A percentile compares a stretch with the other conserved stretches of the same genome.
These are phyloP conservation scores for Melanotaenia duboulayi DNA, from an alignment of 2,113 vertebrate species.

Conservation along the genomic window DNA sequence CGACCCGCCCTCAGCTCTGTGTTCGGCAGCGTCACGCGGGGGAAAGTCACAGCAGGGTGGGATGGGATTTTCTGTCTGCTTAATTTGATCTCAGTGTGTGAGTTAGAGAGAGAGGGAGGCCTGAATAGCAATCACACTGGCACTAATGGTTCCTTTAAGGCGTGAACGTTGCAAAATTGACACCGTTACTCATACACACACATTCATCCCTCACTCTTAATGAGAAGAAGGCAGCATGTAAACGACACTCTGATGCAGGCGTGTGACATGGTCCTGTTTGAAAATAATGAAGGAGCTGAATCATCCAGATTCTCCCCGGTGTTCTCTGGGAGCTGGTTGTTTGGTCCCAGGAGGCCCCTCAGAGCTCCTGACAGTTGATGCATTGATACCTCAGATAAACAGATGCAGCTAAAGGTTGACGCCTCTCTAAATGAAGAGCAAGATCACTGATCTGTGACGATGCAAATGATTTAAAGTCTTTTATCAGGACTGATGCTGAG, in stretches of 20 bases:
- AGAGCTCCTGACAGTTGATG: background rate
- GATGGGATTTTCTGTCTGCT: slow-evolving; percentile 17
- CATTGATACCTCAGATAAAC: background rate
- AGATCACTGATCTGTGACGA: background rate
- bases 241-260: too few species aligned
- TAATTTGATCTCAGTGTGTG: too few species aligned
- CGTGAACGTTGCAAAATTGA: slow-evolving; percentile 1
- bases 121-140: slow-evolving; percentile 6
- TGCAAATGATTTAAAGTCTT: background rate
- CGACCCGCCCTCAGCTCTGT: slow-evolving; percentile 14
- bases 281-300: slow-evolving; percentile 1
- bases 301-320: background rate
- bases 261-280: background rate
- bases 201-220: slow-evolving; percentile 8
- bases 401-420: background rate
- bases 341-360: background rate
- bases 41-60: slow-evolving; percentile 7
- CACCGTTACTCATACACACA: background rate
- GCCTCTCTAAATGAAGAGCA: too few species aligned
- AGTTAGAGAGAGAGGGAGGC: background rate
- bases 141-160: slow-evolving; percentile 19
- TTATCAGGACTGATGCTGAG: background rate
- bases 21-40: slow-evolving; percentile 9
- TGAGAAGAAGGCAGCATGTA: background rate
- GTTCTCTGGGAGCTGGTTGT: background rate